Conservation (phyloP, 2,888 invertebrate species). For the Acleris laterana region DNA sequence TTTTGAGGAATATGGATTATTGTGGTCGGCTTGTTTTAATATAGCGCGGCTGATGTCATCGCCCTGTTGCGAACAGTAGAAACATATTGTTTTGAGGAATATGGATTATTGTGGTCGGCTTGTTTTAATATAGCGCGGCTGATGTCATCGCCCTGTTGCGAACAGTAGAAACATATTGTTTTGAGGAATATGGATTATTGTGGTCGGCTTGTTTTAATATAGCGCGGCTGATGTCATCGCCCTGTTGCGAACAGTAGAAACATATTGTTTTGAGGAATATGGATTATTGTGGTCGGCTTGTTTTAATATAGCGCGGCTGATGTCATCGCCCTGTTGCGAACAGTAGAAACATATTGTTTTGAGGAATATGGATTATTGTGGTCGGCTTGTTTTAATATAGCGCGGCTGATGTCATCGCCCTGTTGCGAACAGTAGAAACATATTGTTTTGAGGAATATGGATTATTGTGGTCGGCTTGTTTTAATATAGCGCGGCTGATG, state of each 20-base stretch:
- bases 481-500: slow-evolving; percentile 67
- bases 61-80: slow-evolving; percentile 62
- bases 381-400: slow-evolving; percentile 44
- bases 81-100: slow-evolving; percentile 49
- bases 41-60: slow-evolving; percentile 77
- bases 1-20: slow-evolving; percentile 40
- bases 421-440: slow-evolving; percentile 61
- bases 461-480: slow-evolving; percentile 2
- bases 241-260: slow-evolving; percentile 62
- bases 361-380: slow-evolving; percentile 21
- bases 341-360: slow-evolving; percentile 50
- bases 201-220: neutral
- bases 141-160: slow-evolving; percentile 78
- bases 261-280: slow-evolving; percentile 48
- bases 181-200: slow-evolving; percentile 30
- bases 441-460: slow-evolving; percentile 47
- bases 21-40: neutral
- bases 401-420: slow-evolving; percentile 72
- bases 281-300: slow-evolving; percentile 1
- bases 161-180: slow-evolving; percentile 50
- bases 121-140: slow-evolving; percentile 55
- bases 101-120: slow-evolving; percentile 6
- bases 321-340: slow-evolving; percentile 75
- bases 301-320: slow-evolving; percentile 62
- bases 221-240: slow-evolving; percentile 75